phyloP scores from a whole-genome alignment of 2,888 invertebrate species.

The Caenorhabditis plicata region DNA sequence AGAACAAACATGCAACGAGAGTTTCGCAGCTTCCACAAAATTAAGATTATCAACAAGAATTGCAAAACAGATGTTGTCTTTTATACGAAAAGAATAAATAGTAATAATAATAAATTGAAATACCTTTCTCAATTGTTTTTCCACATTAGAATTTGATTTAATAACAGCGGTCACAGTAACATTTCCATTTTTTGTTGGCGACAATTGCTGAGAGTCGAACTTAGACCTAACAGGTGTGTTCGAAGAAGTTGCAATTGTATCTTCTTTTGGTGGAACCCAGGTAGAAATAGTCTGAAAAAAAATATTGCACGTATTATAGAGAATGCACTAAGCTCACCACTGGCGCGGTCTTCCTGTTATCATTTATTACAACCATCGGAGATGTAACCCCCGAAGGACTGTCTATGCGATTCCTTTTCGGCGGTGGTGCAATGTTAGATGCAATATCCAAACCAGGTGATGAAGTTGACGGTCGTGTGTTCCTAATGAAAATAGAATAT shows the following conservation, averaged over 20 bases:
- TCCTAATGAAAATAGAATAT: no score
- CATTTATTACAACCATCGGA: slow-evolving; percentile 17
- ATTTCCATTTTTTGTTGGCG: slow-evolving; percentile 9
- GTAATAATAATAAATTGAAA: no score
- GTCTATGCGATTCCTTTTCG: slow-evolving; percentile 6
- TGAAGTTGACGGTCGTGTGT: no score
- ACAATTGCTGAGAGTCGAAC: no score
- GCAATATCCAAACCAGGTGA: no score
- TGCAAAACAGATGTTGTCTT: no score
- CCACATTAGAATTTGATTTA: background rate
- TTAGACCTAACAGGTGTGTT: background rate
- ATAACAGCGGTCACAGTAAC: slow-evolving; percentile 22
- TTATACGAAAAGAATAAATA: no score
- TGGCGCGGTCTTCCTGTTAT: slow-evolving; percentile 5
- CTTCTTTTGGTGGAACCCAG: slow-evolving; percentile 34
- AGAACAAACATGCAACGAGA: no score
- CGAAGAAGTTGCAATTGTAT: slow-evolving; percentile 4
- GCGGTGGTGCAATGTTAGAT: no score
- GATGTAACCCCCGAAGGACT: slow-evolving; percentile 5
- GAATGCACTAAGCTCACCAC: background rate
- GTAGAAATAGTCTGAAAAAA: slow-evolving; percentile 25
- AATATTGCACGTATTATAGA: background rate
- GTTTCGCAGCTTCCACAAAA: no score
- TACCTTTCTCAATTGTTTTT: background rate
- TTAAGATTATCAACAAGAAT: no score